Base-by-base conservation (phyloP, 2,888 invertebrate species). In the Mimas tiliae region DNA sequence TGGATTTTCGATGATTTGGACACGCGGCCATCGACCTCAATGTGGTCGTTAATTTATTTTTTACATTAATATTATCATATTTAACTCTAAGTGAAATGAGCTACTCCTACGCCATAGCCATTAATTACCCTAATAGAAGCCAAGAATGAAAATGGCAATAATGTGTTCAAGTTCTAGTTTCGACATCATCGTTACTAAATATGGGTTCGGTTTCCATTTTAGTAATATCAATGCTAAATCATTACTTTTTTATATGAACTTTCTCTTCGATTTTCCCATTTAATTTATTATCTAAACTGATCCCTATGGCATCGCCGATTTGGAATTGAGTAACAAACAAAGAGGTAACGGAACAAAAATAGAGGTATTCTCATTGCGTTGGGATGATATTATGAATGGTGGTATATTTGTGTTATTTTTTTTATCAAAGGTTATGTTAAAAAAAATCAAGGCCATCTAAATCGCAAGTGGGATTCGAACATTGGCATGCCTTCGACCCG, bases 381-480 rank as follows among this genome's bases (percentile, higher is more conserved):
- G 33, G 55, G 11, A 27, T n/a, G 19, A n/a, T n/a, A 19, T 45
- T 42, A 42, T 48, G 27, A 66, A 27, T 11, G 42, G 66, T 67
- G n/a, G n/a, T 74, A 74, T 71, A 71, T 68, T 71, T 73, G 64
- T 69, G 70, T 75, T 76, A 78, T 76, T 27, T 27, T 27, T 27
- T 27, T 70, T 80, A 85, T 78, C 78, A 85, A 86, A 86, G 86
- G 85, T 85, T 72, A 76, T 75, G 76, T 80, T 75, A 79, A 75
- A 75, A 75, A 70, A 80, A 79, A 85, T 85, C 82, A 88, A 88
- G 88, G 89, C 82, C 87, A 77, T 78, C 80, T 78, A 81, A 80
- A 84, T 86, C 79, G 84, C 85, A 86, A 85, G 83, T 83, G 81
- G 83, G 82, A 73, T 80, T 81, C 75, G 73, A 74, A 74, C 80